Evolutionary conservation across 2,113 vertebrate species (phyloP).

Genomic region (Climacteris rufus): DNA sequence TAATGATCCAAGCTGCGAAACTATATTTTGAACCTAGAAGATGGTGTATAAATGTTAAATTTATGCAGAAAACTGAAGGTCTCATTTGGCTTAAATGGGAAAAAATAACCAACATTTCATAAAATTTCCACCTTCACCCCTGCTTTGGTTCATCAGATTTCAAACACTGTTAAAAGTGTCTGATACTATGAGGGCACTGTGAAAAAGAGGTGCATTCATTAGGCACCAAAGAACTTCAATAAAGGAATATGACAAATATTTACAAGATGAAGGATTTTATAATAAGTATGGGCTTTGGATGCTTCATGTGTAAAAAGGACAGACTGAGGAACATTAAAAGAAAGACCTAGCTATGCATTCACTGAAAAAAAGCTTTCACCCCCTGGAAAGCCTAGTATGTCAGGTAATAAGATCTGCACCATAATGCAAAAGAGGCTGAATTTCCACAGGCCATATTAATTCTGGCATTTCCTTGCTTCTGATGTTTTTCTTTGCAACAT

Average conservation of each 20-base stretch:
- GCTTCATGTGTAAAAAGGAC: background rate
- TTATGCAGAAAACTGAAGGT: background rate
- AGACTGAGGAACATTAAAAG: background rate
- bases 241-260: background rate
- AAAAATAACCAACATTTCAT: background rate
- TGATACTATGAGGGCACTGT: background rate
- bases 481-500: conserved; percentile 48
- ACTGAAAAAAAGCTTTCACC: background rate
- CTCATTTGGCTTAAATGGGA: background rate
- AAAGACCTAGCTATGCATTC: background rate
- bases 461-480: conserved; percentile 47
- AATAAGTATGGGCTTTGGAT: background rate
- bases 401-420: background rate
- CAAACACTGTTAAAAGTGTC: background rate
- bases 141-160: background rate
- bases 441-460: conserved; percentile 35
- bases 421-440: background rate
- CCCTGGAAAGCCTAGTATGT: background rate
- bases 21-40: background rate
- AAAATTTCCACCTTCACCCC: background rate
- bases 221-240: background rate
- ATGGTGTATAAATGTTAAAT: background rate
- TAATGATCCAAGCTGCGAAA: background rate
- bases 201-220: background rate
- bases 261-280: background rate